phyloP scores from a whole-genome alignment of 2,888 invertebrate genomes.

The Pogonocherus hispidulus region DNA sequence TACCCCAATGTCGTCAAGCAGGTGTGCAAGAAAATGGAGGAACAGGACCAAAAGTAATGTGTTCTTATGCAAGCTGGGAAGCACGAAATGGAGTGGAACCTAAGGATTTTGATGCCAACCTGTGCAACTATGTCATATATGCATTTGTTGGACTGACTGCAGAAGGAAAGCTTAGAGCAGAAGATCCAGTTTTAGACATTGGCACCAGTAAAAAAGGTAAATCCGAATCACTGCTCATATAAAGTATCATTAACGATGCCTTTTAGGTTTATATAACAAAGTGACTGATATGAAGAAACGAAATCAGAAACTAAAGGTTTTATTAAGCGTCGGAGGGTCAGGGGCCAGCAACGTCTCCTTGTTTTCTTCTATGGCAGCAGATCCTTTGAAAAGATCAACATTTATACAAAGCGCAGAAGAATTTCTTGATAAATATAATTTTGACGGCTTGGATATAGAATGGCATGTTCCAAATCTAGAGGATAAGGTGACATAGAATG shows the following conservation, averaged over 20 bases:
- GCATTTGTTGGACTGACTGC: constrained; percentile 52
- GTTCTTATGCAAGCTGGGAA: constrained; percentile 56
- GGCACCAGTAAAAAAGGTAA: constrained; percentile 42
- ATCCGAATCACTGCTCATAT: not conserved
- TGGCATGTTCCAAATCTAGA: constrained; percentile 55
- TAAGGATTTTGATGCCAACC: constrained; percentile 50
- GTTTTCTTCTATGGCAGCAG: constrained; percentile 48
- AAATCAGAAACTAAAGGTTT: constrained; percentile 52
- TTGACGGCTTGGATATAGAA: constrained; percentile 57
- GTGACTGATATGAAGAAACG: constrained; percentile 51
- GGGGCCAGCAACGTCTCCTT: constrained; percentile 48
- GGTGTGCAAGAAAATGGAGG: constrained; percentile 2
- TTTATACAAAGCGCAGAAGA: constrained; percentile 54
- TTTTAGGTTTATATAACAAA: constrained; percentile 49
- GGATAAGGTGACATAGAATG: constrained; percentile 41
- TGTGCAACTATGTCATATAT: constrained; percentile 55
- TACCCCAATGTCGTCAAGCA: not conserved
- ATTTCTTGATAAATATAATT: constrained; percentile 51
- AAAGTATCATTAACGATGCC: not conserved
- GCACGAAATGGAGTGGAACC: constrained; percentile 47
- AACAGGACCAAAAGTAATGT: constrained; percentile 46
- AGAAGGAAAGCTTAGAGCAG: constrained; percentile 52
- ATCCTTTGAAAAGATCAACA: constrained; percentile 46
- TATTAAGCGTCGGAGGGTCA: constrained; percentile 55
- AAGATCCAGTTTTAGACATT: constrained; percentile 46